These are phyloP conservation scores for Enteromius trimaculatus DNA, from an alignment of 2,797 vertebrate species.

Conservation along the genomic window DNA sequence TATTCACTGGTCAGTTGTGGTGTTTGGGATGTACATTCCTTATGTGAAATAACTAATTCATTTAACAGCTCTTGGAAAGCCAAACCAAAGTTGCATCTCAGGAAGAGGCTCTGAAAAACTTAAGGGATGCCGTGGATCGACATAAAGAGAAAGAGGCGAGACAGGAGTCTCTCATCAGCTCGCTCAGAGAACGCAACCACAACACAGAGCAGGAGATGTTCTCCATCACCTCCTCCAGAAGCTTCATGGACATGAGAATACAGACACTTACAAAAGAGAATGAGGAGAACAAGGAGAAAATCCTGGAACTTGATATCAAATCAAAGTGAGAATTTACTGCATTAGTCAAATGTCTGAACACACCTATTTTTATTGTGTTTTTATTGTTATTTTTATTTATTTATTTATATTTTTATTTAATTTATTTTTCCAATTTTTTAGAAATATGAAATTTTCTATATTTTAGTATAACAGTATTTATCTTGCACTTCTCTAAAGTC, in stretches of 20 bases:
- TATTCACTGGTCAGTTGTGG: not conserved
- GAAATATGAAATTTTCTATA: not conserved
- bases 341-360: not conserved
- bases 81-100: slow-evolving; percentile 72
- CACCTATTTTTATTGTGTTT: too few relatives aligned
- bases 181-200: slow-evolving; percentile 72
- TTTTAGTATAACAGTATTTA: not conserved
- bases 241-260: slow-evolving; percentile 69
- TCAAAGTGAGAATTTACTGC: slow-evolving; percentile 72
- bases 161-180: slow-evolving; percentile 75
- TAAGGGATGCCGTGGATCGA: slow-evolving; percentile 75
- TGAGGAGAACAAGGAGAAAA: slow-evolving; percentile 70
- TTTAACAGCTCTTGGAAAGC: slow-evolving; percentile 74
- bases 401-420: too few relatives aligned
- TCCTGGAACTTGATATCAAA: slow-evolving; percentile 66
- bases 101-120: slow-evolving; percentile 74
- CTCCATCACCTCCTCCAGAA: slow-evolving; percentile 67
- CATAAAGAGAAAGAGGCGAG: slow-evolving; percentile 79
- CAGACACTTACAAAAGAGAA: slow-evolving; percentile 73
- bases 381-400: too few relatives aligned
- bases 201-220: slow-evolving; percentile 76
- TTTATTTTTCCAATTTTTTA: not conserved
- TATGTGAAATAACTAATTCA: not conserved
- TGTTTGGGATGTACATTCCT: not conserved
- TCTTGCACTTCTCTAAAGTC: not conserved